Percentiles rank a stretch among this genome's conserved stretches.
Evolutionary conservation across 1,140 invertebrate genomes (phyloP).

Genomic region (Heliconius nattereri): DNA sequence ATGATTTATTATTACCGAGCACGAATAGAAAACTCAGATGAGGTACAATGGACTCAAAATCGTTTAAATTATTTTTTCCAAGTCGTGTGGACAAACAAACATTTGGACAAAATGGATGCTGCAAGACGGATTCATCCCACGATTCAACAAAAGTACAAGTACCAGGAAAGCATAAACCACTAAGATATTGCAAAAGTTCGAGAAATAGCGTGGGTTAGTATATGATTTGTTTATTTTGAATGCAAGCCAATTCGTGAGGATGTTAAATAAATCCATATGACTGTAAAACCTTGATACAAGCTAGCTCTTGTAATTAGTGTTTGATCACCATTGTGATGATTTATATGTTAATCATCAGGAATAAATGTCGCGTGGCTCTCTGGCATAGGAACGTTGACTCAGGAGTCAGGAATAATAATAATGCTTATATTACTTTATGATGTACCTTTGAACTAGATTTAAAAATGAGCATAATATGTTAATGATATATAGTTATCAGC

Average conservation of each 20-base stretch:
- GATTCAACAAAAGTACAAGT: slow-evolving; percentile 23
- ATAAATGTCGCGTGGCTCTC: neutral
- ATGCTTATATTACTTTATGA: neutral
- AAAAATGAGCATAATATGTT: no score
- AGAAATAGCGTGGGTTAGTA: slow-evolving; percentile 30
- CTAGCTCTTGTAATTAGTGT: slow-evolving; percentile 24
- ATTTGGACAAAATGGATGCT: no score
- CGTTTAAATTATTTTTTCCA: neutral
- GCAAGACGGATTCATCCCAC: neutral
- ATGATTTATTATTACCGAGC: no score
- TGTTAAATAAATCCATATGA: slow-evolving; percentile 39
- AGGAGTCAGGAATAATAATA: neutral
- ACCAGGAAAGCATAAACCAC: slow-evolving; percentile 25
- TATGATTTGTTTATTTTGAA: slow-evolving; percentile 58
- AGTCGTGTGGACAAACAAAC: no score
- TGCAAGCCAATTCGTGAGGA: slow-evolving; percentile 51
- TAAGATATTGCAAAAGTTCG: slow-evolving; percentile 15
- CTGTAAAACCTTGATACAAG: slow-evolving; percentile 54
- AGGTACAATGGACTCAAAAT: no score
- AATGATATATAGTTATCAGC: no score
- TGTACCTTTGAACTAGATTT: no score
- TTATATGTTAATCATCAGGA: slow-evolving; percentile 9
- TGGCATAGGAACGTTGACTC: neutral
- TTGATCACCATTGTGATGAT: slow-evolving; percentile 19
- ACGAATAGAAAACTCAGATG: no score